These are phyloP conservation scores for Danio tinwini DNA, from an alignment of 2,797 vertebrate species.

Conservation along the genomic window DNA sequence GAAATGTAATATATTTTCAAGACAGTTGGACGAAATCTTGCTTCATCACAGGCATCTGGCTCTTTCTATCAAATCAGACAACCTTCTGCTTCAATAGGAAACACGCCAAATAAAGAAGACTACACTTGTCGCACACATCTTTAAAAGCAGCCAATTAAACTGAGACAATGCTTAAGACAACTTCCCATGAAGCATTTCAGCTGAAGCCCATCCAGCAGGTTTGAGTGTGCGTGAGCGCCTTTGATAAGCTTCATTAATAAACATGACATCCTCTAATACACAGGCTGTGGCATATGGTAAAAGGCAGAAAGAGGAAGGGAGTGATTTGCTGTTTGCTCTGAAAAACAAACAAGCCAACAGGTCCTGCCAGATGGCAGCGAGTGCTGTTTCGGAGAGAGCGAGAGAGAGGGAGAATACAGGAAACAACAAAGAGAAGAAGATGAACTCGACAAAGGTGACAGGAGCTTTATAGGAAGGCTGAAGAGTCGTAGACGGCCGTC, in stretches of 20 bases:
- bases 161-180: not conserved
- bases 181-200: conserved; percentile 17
- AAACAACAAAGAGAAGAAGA: conserved; percentile 29
- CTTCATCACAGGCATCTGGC: too few relatives aligned
- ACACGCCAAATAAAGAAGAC: not conserved
- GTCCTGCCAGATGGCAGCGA: conserved; percentile 96
- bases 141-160: conserved; percentile 8
- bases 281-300: conserved; percentile 96
- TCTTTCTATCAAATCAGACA: not conserved
- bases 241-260: conserved; percentile 98
- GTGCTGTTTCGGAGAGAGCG: conserved; percentile 82
- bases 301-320: conserved; percentile 94
- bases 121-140: not conserved
- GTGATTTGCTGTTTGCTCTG: conserved; percentile 98
- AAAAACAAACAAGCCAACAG: conserved; percentile 99
- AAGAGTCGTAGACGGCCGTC: not conserved
- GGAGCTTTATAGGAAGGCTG: conserved; percentile 53
- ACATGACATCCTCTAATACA: conserved; percentile 92
- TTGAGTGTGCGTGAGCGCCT: conserved; percentile 62
- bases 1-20: too few relatives aligned
- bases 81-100: not conserved
- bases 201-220: conserved; percentile 33
- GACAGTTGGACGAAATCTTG: too few relatives aligned
- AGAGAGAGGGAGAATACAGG: not conserved
- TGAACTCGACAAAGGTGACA: conserved; percentile 53